phyloP scores from a whole-genome alignment of 2,113 vertebrate species.

The Psilopsiagon aymara region DNA sequence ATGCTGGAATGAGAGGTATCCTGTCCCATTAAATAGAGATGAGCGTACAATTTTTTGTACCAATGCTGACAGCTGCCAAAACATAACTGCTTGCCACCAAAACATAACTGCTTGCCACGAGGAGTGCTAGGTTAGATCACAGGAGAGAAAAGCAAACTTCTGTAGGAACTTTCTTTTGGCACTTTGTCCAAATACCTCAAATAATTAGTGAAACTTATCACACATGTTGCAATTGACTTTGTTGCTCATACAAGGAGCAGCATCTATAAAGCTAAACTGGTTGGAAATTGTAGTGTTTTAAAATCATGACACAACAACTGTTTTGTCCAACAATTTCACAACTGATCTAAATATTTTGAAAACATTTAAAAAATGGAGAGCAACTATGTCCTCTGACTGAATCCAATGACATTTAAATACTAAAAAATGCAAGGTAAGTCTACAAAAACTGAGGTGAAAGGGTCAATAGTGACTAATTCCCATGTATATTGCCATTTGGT shows the following conservation, averaged over 20 bases:
- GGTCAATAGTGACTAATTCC: not conserved
- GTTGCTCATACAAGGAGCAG: not conserved
- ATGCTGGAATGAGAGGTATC: not conserved
- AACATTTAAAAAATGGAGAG: not conserved
- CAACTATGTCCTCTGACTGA: not conserved
- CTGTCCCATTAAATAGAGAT: not conserved
- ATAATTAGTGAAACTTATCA: not conserved
- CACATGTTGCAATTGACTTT: not conserved
- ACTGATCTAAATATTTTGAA: not conserved
- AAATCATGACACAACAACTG: not conserved
- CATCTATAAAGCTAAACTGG: not conserved
- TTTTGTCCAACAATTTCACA: not conserved
- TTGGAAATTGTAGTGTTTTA: not conserved
- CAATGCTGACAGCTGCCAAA: not conserved
- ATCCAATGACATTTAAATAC: not conserved
- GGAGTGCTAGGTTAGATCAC: not conserved
- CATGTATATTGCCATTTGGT: not conserved
- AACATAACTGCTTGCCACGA: not conserved
- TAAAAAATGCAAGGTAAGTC: not conserved
- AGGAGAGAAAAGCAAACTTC: not conserved
- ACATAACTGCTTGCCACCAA: not conserved
- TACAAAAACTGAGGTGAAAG: not conserved
- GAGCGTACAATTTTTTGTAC: not conserved
- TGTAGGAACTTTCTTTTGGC: not conserved
- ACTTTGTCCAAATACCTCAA: not conserved